Evolutionary conservation across 1,140 invertebrate species (phyloP), one percentile per base, ranked within the genome.

Genomic region (Leucophenga varia): DNA sequence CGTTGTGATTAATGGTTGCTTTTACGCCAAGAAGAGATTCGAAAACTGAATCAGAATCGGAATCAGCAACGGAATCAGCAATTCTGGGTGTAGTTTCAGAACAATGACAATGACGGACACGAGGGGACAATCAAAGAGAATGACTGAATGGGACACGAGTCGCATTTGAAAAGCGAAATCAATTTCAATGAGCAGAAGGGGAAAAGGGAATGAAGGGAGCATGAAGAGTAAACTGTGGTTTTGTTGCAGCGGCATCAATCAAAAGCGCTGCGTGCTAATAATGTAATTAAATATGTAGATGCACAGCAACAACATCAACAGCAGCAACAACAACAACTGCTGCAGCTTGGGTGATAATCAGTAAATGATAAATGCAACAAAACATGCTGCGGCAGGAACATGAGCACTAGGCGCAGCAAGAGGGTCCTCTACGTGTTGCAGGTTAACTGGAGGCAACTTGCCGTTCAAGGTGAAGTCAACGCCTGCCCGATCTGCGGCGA

Each of bases 271-370:
- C 63, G 50, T 54, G 56, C 63, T 65, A 65, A 65, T 65, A 65
- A 65, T 65, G 63, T 65, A 65, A 65, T 65, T 65, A 65, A 65
- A 59, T 65, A 65, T 67, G 64, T 56, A 61, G 58, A 61, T 61
- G 47, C 35, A 28, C 47, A 45, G 42, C 25, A 43, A 25, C 52
- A 41, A 37, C 43, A 17, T 36, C 35, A 22, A 34, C 19, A 41
- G 41, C 47, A 39, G 28, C 39, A n/a, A n/a, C n/a, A n/a, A n/a
- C n/a, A n/a, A n/a, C n/a, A n/a, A n/a, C 6, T 28, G 10, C 34
- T 8, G n/a, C 9, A 22, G 25, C 31, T 25, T 21, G 25, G 51
- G 63, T 56, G 63, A 65, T 67, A 65, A 65, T 67, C 63, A 67
- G 63, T 67, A 52, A 65, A 65, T 65, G 63, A 65, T 65, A 65